Evolutionary conservation across 2,113 vertebrate species (phyloP).

Genomic region (Coptodon bakossiorum): DNA sequence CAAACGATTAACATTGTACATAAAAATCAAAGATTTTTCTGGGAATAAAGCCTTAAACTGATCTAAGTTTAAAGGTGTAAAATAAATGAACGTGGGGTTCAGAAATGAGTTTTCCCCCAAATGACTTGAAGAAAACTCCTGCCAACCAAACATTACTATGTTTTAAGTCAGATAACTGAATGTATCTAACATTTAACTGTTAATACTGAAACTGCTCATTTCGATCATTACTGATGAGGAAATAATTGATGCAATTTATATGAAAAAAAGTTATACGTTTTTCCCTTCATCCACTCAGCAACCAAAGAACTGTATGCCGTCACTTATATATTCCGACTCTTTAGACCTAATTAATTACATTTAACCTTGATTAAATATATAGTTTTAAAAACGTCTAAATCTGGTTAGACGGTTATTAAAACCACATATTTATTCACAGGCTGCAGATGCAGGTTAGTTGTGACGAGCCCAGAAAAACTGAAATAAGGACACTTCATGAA

Average conservation of each 20-base stretch:
- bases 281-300: background rate
- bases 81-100: background rate
- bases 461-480: background rate
- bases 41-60: background rate
- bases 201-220: background rate
- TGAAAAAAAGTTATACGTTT: background rate
- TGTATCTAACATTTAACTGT: background rate
- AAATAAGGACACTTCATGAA: background rate
- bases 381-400: background rate
- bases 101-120: background rate
- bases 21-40: background rate
- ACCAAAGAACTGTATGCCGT: background rate
- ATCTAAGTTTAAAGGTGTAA: background rate
- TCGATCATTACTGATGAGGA: background rate
- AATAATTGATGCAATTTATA: background rate
- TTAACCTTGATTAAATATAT: background rate
- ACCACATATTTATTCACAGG: background rate
- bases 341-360: background rate
- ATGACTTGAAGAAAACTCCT: background rate
- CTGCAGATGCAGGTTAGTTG: background rate
- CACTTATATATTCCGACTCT: background rate
- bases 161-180: background rate
- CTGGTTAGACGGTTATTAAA: background rate
- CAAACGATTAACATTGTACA: background rate
- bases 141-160: fast-evolving